Evolutionary conservation across 2,113 vertebrate species (phyloP).

Genomic region (Shinisaurus crocodilurus): DNA sequence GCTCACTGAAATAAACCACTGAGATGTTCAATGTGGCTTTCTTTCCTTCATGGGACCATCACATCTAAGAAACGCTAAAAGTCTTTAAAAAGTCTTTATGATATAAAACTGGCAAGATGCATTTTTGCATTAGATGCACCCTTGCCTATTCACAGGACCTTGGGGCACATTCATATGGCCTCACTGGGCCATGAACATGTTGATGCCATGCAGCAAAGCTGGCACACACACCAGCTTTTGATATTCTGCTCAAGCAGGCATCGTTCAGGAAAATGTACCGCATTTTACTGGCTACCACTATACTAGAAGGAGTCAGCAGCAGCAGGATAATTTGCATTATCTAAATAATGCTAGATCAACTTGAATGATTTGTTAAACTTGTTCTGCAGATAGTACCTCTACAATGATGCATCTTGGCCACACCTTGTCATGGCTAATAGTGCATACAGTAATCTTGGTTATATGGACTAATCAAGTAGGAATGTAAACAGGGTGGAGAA

Average conservation of each 20-base stretch:
- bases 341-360: neutral
- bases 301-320: neutral
- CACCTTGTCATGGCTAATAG: constrained; percentile 4
- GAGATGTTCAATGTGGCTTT: neutral
- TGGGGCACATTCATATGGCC: neutral
- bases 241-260: neutral
- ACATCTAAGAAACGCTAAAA: neutral
- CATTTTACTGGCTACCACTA: neutral
- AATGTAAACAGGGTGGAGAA: constrained; percentile 24
- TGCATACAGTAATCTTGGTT: neutral
- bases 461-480: neutral
- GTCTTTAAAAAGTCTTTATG: neutral
- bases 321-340: neutral
- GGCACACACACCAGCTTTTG: neutral
- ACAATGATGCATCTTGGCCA: neutral
- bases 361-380: neutral
- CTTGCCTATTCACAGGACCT: accelerated
- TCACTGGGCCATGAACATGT: too few relatives aligned
- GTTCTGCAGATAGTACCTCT: neutral
- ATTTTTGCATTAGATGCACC: neutral
- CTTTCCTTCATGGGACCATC: neutral
- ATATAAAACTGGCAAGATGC: neutral
- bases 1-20: neutral
- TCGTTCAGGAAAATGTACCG: neutral
- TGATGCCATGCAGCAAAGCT: neutral